A percentile compares a stretch with the other conserved stretches of the same genome.
These are phyloP conservation scores for Eledone cirrhosa DNA, from an alignment of 2,888 invertebrate genomes.

Conservation along the genomic window DNA sequence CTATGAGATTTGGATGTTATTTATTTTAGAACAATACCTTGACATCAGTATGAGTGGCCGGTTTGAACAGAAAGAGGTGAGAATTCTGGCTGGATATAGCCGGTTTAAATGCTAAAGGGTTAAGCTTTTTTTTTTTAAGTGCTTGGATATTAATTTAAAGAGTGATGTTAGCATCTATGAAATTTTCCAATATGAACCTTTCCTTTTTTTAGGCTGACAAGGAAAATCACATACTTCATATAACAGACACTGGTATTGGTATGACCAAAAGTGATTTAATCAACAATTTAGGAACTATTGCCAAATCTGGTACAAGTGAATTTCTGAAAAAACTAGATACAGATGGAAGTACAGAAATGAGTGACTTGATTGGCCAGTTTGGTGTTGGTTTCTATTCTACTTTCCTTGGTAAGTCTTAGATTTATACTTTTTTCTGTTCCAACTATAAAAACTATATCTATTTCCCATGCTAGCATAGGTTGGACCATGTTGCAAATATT, in stretches of 20 bases:
- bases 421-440: not conserved
- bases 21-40: too few species aligned
- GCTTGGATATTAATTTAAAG: too few species aligned
- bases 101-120: too few species aligned
- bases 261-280: slow-evolving; percentile 95
- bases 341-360: slow-evolving; percentile 74
- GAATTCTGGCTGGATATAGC: too few species aligned
- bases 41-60: too few species aligned
- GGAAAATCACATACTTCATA: slow-evolving; percentile 88
- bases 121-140: too few species aligned
- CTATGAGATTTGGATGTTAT: too few species aligned
- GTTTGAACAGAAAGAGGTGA: too few species aligned
- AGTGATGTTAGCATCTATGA: too few species aligned
- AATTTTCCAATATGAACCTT: not conserved
- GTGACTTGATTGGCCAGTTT: slow-evolving; percentile 99
- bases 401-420: slow-evolving; percentile 73
- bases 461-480: not conserved
- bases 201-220: slow-evolving; percentile 77
- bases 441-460: not conserved
- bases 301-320: slow-evolving; percentile 96
- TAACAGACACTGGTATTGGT: slow-evolving; percentile 96
- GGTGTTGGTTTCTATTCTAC: slow-evolving; percentile 99
- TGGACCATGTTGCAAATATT: not conserved
- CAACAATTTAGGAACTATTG: slow-evolving; percentile 97
- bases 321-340: slow-evolving; percentile 87